Conservation (phyloP, 1,140 invertebrate genomes). For the Andricus grossulariae region DNA sequence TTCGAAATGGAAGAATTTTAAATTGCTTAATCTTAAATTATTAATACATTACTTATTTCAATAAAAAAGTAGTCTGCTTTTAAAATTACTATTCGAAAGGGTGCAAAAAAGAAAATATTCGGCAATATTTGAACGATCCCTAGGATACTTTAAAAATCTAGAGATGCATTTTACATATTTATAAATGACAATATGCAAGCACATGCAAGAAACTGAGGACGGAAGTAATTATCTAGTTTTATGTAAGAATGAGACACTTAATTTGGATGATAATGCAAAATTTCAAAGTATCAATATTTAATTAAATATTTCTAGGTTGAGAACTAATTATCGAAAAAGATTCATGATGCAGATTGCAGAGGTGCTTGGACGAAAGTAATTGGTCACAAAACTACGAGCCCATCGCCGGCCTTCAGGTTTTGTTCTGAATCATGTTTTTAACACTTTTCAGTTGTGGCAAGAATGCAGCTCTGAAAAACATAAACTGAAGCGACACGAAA, state of each 20-base stretch:
- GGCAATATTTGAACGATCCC: too few species aligned
- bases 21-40: too few species aligned
- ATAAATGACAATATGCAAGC: constrained; percentile 8
- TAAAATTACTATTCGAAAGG: too few species aligned
- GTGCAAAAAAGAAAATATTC: too few species aligned
- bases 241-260: background rate
- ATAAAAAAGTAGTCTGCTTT: too few species aligned
- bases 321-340: background rate
- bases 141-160: constrained; percentile 6
- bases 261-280: background rate
- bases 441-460: background rate
- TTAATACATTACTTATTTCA: too few species aligned
- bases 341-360: background rate
- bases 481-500: background rate
- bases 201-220: constrained; percentile 17
- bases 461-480: background rate
- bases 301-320: background rate
- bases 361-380: background rate
- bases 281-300: background rate
- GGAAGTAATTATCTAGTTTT: constrained; percentile 5
- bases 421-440: background rate
- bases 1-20: too few species aligned
- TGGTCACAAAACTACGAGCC: constrained; percentile 12
- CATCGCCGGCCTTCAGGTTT: constrained; percentile 5
- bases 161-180: background rate